Conservation (phyloP, 2,113 vertebrate species). For the Muntiacus muntjak region DNA sequence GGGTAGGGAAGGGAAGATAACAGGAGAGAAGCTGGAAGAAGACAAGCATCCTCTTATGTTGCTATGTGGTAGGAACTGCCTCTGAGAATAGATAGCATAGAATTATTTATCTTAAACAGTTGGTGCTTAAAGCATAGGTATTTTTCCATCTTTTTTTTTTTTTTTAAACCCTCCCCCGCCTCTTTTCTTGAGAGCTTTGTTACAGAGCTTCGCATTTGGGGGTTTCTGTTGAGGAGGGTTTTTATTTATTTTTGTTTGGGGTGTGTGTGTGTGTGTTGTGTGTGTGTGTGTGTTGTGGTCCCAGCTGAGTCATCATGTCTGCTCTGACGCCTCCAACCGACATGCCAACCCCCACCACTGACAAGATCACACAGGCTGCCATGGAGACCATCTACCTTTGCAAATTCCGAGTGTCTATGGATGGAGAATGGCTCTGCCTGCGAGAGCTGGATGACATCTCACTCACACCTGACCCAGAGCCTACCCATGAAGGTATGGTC, state of each 20-base stretch:
- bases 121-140: conserved; percentile 61
- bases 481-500: conserved; percentile 96
- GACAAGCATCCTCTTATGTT: conserved; percentile 68
- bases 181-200: conserved; percentile 67
- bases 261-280: conserved; percentile 41
- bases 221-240: neutral
- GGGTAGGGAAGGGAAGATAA: conserved; percentile 49
- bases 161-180: neutral
- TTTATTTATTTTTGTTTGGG: conserved; percentile 37
- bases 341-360: conserved; percentile 97
- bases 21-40: conserved; percentile 64
- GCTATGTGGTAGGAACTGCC: conserved; percentile 50
- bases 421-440: conserved; percentile 98
- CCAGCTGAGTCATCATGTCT: conserved; percentile 99
- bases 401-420: conserved; percentile 99
- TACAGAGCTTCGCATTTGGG: conserved; percentile 59
- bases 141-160: conserved; percentile 52
- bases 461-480: conserved; percentile 97
- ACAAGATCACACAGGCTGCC: conserved; percentile 99
- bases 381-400: conserved; percentile 99
- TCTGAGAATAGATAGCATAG: conserved; percentile 59
- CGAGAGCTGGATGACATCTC: conserved; percentile 99
- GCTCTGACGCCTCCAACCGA: conserved; percentile 98
- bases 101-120: conserved; percentile 57
- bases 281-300: conserved; percentile 81